These are phyloP conservation scores for Zaprionus ghesquierei DNA, from an alignment of 1,140 invertebrate species.

Conservation along the genomic window DNA sequence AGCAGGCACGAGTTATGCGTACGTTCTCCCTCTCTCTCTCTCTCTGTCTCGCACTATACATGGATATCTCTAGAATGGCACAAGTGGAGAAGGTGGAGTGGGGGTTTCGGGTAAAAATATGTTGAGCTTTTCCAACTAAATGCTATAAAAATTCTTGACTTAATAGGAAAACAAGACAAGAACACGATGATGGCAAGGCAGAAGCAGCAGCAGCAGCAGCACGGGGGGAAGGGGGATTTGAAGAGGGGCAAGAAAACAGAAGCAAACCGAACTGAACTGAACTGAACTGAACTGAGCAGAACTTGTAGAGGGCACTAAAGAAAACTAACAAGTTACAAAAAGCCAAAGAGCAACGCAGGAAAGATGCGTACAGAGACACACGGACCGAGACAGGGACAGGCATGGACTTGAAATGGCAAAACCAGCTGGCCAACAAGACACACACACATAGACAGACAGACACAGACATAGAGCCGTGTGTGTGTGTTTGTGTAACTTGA, in stretches of 20 bases:
- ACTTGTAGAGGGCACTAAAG: constrained; percentile 67
- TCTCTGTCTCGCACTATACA: too few species aligned
- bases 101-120: constrained; percentile 54
- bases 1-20: constrained; percentile 80
- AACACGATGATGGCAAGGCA: constrained; percentile 45
- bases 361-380: neutral
- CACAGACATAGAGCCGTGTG: neutral
- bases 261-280: neutral
- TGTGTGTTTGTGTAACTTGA: constrained; percentile 54
- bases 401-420: constrained; percentile 43
- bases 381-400: neutral
- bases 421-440: constrained; percentile 56
- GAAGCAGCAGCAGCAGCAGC: neutral
- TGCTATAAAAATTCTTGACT: constrained; percentile 81
- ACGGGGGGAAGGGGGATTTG: constrained; percentile 25
- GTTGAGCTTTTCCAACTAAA: constrained; percentile 80
- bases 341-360: constrained; percentile 28
- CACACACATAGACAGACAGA: constrained; percentile 11
- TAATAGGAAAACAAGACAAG: constrained; percentile 79
- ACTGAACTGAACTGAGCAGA: constrained; percentile 1
- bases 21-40: constrained; percentile 21
- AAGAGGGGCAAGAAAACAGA: neutral
- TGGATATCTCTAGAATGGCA: constrained; percentile 35
- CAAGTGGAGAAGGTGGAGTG: neutral
- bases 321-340: constrained; percentile 79